Percentiles rank a stretch among this genome's conserved stretches.
Evolutionary conservation across 2,888 invertebrate genomes (phyloP).

Genomic region (Philopedon plagiatum): DNA sequence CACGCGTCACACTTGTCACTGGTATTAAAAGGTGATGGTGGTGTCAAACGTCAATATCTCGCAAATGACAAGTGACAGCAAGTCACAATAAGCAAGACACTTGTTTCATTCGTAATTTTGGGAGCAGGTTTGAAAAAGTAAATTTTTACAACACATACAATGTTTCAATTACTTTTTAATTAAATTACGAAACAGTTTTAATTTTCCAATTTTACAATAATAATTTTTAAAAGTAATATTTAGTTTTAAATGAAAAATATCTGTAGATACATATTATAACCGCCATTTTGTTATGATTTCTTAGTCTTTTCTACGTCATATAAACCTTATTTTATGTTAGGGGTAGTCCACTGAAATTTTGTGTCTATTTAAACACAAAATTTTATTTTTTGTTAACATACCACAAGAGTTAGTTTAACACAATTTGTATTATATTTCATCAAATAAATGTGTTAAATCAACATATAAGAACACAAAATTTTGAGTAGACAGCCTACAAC

Average conservation of each 20-base stretch:
- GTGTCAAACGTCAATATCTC: conserved; percentile 48
- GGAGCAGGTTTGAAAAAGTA: background rate
- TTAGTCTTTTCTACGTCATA: conserved; percentile 4
- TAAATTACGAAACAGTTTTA: too few relatives aligned
- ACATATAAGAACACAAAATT: conserved; percentile 29
- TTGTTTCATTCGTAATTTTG: too few relatives aligned
- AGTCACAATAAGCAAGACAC: background rate
- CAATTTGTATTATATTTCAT: conserved; percentile 49
- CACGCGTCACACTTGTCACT: background rate
- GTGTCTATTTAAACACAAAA: conserved; percentile 17
- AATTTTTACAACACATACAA: background rate
- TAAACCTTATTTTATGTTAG: conserved; percentile 12
- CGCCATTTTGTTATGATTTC: background rate
- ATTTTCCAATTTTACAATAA: background rate
- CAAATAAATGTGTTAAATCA: conserved; percentile 36
- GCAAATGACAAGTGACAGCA: conserved; percentile 18
- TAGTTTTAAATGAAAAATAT: background rate
- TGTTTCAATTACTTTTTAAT: too few relatives aligned
- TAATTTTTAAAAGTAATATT: background rate
- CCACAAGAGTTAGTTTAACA: conserved; percentile 41
- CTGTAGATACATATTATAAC: background rate
- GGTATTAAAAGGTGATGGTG: background rate
- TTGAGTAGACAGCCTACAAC: conserved; percentile 39
- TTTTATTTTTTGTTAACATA: conserved; percentile 44
- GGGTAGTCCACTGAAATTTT: conserved; percentile 24